Evolutionary conservation across 2,888 invertebrate species (phyloP).

Genomic region (Lycophotia porphyrea): DNA sequence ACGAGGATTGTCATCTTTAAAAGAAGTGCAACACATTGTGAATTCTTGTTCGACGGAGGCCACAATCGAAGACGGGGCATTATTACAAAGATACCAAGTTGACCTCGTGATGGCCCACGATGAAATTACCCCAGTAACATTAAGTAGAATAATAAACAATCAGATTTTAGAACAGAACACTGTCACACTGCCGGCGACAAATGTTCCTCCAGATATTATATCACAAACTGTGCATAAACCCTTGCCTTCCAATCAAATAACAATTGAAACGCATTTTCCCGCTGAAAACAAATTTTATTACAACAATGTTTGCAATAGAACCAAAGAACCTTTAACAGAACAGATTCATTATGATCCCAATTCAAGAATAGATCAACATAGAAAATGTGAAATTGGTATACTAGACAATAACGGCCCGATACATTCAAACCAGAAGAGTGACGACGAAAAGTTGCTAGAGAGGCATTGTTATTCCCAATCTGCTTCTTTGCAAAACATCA

Average conservation of each 20-base stretch:
- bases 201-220: slow-evolving; percentile 87
- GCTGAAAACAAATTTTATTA: slow-evolving; percentile 79
- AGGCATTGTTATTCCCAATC: slow-evolving; percentile 82
- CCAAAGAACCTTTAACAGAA: slow-evolving; percentile 70
- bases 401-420: slow-evolving; percentile 79
- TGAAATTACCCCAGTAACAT: slow-evolving; percentile 90
- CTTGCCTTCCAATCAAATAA: slow-evolving; percentile 82
- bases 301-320: slow-evolving; percentile 69
- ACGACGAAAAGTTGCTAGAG: slow-evolving; percentile 88
- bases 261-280: slow-evolving; percentile 87
- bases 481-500: slow-evolving; percentile 87
- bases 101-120: slow-evolving; percentile 92
- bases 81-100: slow-evolving; percentile 88
- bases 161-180: slow-evolving; percentile 77
- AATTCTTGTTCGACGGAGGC: slow-evolving; percentile 89
- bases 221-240: slow-evolving; percentile 87
- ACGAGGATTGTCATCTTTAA: slow-evolving; percentile 92
- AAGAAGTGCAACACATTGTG: slow-evolving; percentile 91
- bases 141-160: slow-evolving; percentile 85
- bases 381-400: slow-evolving; percentile 80
- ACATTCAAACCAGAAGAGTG: slow-evolving; percentile 86
- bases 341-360: slow-evolving; percentile 65
- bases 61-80: slow-evolving; percentile 78
- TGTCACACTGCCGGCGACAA: slow-evolving; percentile 71
- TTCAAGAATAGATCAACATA: slow-evolving; percentile 71